Evolutionary conservation across 2,113 vertebrate species (phyloP).

Genomic region (Etheostoma cragini): DNA sequence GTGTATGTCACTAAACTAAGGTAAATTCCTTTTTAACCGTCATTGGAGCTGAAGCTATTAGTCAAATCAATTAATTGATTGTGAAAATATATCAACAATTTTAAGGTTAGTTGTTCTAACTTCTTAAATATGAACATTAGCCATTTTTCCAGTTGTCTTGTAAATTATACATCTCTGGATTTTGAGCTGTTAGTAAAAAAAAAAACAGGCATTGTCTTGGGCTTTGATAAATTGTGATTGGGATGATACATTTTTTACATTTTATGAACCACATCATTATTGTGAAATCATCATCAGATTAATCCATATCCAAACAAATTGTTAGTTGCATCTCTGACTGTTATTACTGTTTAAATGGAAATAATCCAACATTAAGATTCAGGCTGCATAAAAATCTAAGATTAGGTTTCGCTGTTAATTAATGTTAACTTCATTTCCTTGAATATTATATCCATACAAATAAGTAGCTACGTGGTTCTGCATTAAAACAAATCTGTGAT

Average conservation of each 20-base stretch:
- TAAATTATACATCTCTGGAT: background rate
- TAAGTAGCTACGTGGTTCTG: background rate
- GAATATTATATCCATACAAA: background rate
- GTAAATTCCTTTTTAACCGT: background rate
- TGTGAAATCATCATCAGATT: background rate
- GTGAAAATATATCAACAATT: background rate
- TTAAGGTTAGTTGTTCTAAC: background rate
- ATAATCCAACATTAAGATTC: background rate
- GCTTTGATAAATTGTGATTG: background rate
- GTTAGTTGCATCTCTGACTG: background rate
- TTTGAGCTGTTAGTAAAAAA: background rate
- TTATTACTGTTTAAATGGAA: background rate
- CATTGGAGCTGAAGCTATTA: background rate
- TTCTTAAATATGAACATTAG: background rate
- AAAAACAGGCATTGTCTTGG: background rate
- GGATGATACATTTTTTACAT: background rate
- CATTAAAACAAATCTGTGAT: background rate
- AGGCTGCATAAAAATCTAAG: background rate
- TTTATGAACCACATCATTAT: background rate
- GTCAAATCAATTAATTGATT: background rate
- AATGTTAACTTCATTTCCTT: slow-evolving; percentile 1
- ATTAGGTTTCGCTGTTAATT: background rate
- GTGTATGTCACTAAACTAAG: background rate
- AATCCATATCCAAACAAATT: too few relatives aligned
- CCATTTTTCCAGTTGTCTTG: background rate